Conservation (phyloP, 92 coral and sea anemone genomes). For the Paragorgia papillata region DNA sequence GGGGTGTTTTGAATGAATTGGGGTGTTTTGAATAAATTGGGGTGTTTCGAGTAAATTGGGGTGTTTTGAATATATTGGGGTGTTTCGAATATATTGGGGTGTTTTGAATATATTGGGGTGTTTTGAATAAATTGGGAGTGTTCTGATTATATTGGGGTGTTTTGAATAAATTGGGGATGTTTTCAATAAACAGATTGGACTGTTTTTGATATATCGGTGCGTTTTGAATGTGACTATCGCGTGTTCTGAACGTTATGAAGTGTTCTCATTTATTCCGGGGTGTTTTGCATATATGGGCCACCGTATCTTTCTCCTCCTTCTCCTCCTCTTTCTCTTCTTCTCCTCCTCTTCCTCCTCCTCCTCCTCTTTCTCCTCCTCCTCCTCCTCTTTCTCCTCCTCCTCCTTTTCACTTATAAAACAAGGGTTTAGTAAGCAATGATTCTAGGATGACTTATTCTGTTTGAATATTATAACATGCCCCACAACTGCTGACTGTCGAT, state of each 20-base stretch:
- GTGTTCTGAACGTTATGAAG: neutral
- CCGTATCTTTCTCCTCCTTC: too few relatives aligned
- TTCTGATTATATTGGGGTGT: neutral
- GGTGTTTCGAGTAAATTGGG: neutral
- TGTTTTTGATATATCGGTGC: neutral
- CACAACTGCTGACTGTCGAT: too few relatives aligned
- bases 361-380: too few relatives aligned
- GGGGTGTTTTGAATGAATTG: neutral
- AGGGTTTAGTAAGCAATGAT: too few relatives aligned
- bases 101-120: neutral
- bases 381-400: too few relatives aligned
- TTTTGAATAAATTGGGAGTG: neutral
- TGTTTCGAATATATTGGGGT: neutral
- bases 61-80: neutral
- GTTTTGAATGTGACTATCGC: neutral
- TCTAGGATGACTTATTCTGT: too few relatives aligned
- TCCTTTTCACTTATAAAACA: too few relatives aligned
- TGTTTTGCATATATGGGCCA: slow-evolving; percentile 21
- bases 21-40: neutral
- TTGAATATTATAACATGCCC: too few relatives aligned
- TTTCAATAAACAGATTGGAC: too few relatives aligned
- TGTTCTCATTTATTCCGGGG: neutral
- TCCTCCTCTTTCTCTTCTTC: too few relatives aligned
- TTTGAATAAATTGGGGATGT: neutral
- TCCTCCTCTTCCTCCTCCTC: too few relatives aligned